Evolutionary conservation across 2,888 invertebrate genomes (phyloP).

Genomic region (Cephus spinipes): DNA sequence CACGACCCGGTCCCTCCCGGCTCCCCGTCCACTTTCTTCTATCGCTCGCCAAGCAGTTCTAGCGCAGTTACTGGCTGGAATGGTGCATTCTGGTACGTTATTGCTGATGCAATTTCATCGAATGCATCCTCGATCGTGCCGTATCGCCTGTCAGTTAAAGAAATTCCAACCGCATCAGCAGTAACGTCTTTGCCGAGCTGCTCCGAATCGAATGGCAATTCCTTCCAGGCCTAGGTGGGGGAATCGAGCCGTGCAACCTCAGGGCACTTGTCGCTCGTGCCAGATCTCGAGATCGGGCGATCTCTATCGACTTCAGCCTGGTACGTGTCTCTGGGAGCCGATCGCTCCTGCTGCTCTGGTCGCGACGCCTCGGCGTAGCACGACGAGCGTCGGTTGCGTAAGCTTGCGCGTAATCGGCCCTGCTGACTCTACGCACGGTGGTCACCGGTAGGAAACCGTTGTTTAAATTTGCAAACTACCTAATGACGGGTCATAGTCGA

Average conservation of each 20-base stretch:
- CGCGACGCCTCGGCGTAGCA: background rate
- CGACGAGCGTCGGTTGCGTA: background rate
- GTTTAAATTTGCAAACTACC: slow-evolving; percentile 64
- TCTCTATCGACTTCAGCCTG: background rate
- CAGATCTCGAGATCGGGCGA: background rate
- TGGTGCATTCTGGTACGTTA: background rate
- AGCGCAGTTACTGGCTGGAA: background rate
- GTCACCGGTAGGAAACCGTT: slow-evolving; percentile 58
- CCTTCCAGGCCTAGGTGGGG: background rate
- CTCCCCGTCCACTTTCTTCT: background rate
- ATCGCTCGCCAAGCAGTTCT: background rate
- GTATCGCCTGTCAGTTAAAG: background rate
- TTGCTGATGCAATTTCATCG: background rate
- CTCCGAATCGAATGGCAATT: background rate
- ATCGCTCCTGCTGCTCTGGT: no score
- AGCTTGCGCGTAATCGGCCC: background rate
- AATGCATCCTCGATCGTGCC: background rate
- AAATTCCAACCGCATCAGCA: background rate
- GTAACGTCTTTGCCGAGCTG: background rate
- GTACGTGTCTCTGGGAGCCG: background rate
- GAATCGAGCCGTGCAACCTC: background rate
- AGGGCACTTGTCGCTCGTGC: background rate
- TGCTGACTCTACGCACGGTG: background rate
- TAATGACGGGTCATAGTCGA: slow-evolving; percentile 58
- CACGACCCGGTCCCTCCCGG: background rate